Percentiles rank a stretch among this genome's conserved stretches.
These are phyloP conservation scores for Crematogaster levior DNA, from an alignment of 2,888 invertebrate genomes.

Conservation along the genomic window DNA sequence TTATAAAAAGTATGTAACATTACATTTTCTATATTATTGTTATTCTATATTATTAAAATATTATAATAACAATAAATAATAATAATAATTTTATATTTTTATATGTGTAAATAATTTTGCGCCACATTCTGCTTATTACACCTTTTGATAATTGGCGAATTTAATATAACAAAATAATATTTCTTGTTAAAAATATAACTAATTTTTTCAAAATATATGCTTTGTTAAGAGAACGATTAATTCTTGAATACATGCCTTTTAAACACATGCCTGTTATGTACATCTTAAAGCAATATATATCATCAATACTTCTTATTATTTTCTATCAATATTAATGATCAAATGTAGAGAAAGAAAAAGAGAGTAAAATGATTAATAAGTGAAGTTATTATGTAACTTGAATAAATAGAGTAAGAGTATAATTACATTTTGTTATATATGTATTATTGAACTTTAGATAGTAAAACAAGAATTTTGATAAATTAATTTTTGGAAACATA, in stretches of 20 bases:
- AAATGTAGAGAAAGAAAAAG: neutral
- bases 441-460: too few relatives aligned
- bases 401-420: neutral
- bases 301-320: neutral
- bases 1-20: neutral
- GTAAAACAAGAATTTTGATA: too few relatives aligned
- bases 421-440: neutral
- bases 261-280: neutral
- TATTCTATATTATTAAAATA: neutral
- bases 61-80: neutral
- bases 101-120: neutral
- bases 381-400: neutral
- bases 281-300: neutral
- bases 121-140: neutral
- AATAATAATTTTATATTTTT: neutral
- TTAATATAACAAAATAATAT: neutral
- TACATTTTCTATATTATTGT: neutral
- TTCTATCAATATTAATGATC: neutral
- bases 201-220: neutral
- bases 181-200: neutral
- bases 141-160: neutral
- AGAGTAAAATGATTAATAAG: too few relatives aligned
- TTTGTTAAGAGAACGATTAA: neutral
- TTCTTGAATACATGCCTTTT: neutral
- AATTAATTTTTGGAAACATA: too few relatives aligned